Percentiles rank a stretch among this genome's conserved stretches.
phyloP scores from a whole-genome alignment of 2,797 vertebrate genomes.

The Sylvilagus floridanus region DNA sequence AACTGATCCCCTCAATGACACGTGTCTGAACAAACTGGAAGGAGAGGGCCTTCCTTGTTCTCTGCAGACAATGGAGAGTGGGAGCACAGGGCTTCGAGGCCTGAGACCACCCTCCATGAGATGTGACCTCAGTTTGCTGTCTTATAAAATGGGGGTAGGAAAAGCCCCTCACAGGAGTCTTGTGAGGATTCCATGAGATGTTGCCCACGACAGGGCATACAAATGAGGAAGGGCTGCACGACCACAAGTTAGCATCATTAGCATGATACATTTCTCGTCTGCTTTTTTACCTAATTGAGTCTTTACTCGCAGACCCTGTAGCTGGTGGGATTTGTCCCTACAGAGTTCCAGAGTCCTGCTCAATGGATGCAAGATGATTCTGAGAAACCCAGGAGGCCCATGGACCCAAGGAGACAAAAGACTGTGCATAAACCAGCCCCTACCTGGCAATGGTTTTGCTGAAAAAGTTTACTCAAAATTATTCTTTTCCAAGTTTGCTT shows the following conservation, averaged over 20 bases:
- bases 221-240: neutral
- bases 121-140: neutral
- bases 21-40: neutral
- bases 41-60: neutral
- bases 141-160: neutral
- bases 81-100: neutral
- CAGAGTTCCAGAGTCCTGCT: neutral
- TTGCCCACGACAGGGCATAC: neutral
- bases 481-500: neutral
- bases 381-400: neutral
- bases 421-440: neutral
- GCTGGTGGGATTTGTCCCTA: neutral
- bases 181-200: neutral
- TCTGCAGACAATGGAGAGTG: neutral
- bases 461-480: neutral
- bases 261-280: neutral
- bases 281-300: neutral
- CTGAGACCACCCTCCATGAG: neutral
- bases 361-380: neutral
- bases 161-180: neutral
- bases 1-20: neutral
- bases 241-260: neutral
- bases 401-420: neutral
- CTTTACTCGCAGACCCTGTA: neutral
- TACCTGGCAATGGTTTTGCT: neutral